Percentiles rank a stretch among this genome's conserved stretches.
phyloP scores from a whole-genome alignment of 1,140 invertebrate species.

The Conus betulinus region DNA sequence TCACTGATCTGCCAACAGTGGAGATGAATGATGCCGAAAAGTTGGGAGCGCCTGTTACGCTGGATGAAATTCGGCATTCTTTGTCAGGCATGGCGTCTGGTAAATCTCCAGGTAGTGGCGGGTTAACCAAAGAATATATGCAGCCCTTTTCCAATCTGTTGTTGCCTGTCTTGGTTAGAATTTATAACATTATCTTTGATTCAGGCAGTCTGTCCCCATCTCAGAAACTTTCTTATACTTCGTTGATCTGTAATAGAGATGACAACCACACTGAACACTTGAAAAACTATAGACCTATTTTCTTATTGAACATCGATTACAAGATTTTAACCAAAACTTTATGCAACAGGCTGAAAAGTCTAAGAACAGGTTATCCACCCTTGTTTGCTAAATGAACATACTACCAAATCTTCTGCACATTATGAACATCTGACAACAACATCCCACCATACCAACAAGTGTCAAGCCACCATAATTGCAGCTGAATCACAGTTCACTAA shows the following conservation, averaged over 20 bases:
- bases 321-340: slow-evolving; percentile 43
- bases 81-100: slow-evolving; percentile 39
- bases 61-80: slow-evolving; percentile 29
- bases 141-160: slow-evolving; percentile 36
- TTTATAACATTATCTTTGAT: slow-evolving; percentile 22
- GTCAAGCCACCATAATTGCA: slow-evolving; percentile 19
- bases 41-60: slow-evolving; percentile 26
- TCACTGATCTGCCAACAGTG: slow-evolving; percentile 22
- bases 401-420: too few species aligned
- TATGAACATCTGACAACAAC: too few species aligned
- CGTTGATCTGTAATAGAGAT: slow-evolving; percentile 48
- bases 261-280: slow-evolving; percentile 33
- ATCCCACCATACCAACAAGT: too few species aligned
- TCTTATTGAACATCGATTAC: slow-evolving; percentile 41
- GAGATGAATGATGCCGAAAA: neutral
- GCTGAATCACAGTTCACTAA: slow-evolving; percentile 10
- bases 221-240: slow-evolving; percentile 42
- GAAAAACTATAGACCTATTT: slow-evolving; percentile 49
- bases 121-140: slow-evolving; percentile 47
- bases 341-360: slow-evolving; percentile 14
- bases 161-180: neutral
- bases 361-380: slow-evolving; percentile 25
- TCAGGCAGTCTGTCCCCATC: slow-evolving; percentile 20
- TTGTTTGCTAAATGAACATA: neutral
- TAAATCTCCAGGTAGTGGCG: slow-evolving; percentile 49